Evolutionary conservation across 2,888 invertebrate genomes (phyloP), one percentile per base, ranked within the genome.

Genomic region (Argyra leucocephala): DNA sequence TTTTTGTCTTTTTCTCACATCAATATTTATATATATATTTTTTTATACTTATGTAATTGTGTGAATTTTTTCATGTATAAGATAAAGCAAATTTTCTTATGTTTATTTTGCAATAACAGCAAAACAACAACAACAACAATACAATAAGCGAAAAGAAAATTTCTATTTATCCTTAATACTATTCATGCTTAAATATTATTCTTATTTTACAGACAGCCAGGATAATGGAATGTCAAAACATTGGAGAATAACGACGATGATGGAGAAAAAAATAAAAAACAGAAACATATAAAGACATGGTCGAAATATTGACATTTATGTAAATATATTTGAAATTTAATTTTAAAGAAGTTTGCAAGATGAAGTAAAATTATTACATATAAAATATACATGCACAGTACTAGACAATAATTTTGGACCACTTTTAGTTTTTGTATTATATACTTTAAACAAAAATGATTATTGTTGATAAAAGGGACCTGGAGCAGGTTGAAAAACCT

Each of bases 201-300:
- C 48, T 37, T 9, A 12, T 48, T 1, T 48, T 48, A 48, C 48
- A 48, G 48, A 48, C 48, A 48, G 48, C n/a, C 48, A 48, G 48
- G 48, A 48, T 48, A 48, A 48, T 48, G 18, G 48, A 48, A 48
- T 48, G 48, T 48, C 48, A 48, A 48, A 48, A 48, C 48, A 48
- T 48, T 48, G 2, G n/a, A 48, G 48, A 48, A 48, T 48, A 48
- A 48, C n/a, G 48, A 48, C 48, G 18, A 48, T 48, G 48, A 48
- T n/a, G 48, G 18, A 18, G 18, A 48, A 48, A 48, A 48, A 48
- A 48, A 37, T 37, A 37, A 37, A 15, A 9, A 37, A 48, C 12
- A 18, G n/a, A 48, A 48, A 48, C 15, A n/a, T 31, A 31, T 48
- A 48, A 4, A 48, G 48, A 48, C 48, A 48, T 48, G 48, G 48